Evolutionary conservation across 2,113 vertebrate species (phyloP), one percentile per base, ranked within the genome.

Genomic region (Proteles cristata): DNA sequence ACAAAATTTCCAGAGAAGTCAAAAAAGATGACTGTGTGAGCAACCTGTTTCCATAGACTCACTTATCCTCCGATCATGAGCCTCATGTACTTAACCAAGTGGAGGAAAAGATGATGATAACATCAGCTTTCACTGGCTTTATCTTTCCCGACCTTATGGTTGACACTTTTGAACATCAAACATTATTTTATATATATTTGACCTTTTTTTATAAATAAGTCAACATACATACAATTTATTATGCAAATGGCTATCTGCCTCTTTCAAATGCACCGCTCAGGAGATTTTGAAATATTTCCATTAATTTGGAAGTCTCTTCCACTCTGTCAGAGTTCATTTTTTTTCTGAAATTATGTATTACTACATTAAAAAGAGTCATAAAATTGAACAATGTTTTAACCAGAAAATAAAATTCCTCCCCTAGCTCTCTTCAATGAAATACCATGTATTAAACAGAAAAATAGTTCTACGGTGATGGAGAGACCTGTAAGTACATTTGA

Each of bases 371-470:
- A 81, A 48, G 48, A 93, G 43, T 63, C 12, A 71, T 33, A 82
- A 96, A 86, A 68, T 66, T 61, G 33, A 94, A 69, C 63, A 63
- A 63, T 43, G 35, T 88, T 92, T 94, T 65, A 76, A 53, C 50
- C 14, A 48, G 39, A 83, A n/a, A 86, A 84, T 39, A 63, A 12
- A 19, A 21, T 5, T 11, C 14, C 43, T 31, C 55, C 14, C 25
- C 1, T 11, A 48, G 8, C 17, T 55, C 28, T 80, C 55, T n/a
- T 45, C 23, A 81, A 7, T 45, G 10, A 95, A 55, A 53, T 69
- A 43, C 39, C 33, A 31, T 25, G 17, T 35, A 90, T 35, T 61
- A 61, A 77, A 80, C 14, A 45, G 45, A 81, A 86, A 61, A 53
- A 25, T 2, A 43, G 16, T 58, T 25, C 2, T 23, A 45, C 3